Conservation (phyloP, 2,888 invertebrate species). For the Melolontha melolontha region DNA sequence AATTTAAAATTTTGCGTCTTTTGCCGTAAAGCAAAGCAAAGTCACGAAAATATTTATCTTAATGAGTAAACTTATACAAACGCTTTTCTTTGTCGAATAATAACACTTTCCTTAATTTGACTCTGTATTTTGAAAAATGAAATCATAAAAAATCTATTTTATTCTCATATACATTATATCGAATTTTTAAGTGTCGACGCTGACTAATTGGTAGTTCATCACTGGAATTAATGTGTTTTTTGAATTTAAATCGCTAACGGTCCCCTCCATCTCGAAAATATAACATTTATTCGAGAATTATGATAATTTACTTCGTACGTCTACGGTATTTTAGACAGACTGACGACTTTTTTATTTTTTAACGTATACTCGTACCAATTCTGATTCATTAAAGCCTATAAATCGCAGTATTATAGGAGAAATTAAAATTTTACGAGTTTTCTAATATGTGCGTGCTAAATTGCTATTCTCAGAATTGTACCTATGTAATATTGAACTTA, state of each 20-base stretch:
- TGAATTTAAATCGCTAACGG: background rate
- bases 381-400: conserved; percentile 15
- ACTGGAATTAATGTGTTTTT: conserved; percentile 14
- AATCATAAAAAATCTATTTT: too few relatives aligned
- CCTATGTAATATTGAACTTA: background rate
- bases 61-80: too few relatives aligned
- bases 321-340: conserved; percentile 6
- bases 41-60: too few relatives aligned
- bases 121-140: too few relatives aligned
- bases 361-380: background rate
- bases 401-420: conserved; percentile 10
- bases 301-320: conserved; percentile 3
- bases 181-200: too few relatives aligned
- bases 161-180: too few relatives aligned
- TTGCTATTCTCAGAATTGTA: too few relatives aligned
- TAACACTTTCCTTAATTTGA: too few relatives aligned
- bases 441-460: background rate
- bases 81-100: too few relatives aligned
- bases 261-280: background rate
- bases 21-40: too few relatives aligned
- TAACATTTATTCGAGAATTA: conserved; percentile 1
- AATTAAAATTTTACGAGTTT: conserved; percentile 1
- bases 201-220: conserved; percentile 7
- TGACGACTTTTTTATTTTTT: conserved; percentile 12
- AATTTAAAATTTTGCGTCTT: too few relatives aligned